phyloP scores from a whole-genome alignment of 1,140 invertebrate genomes.

The Nylanderia fulva region DNA sequence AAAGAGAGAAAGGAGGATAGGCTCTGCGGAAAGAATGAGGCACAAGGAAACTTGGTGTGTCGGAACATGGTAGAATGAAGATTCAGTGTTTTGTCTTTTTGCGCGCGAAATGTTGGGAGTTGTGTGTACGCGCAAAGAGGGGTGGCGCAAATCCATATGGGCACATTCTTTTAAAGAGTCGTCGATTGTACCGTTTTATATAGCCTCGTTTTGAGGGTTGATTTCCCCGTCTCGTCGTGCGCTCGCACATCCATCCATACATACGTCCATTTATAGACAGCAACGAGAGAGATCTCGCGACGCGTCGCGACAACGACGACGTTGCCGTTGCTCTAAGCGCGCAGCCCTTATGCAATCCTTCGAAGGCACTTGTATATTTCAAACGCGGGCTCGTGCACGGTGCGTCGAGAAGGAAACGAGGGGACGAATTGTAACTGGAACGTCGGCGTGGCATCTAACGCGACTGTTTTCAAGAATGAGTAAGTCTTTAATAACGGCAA shows the following conservation, averaged over 20 bases:
- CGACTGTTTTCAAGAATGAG: constrained; percentile 60
- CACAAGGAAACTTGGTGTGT: constrained; percentile 73
- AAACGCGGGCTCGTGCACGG: constrained; percentile 54
- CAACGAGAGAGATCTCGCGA: constrained; percentile 56
- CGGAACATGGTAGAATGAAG: constrained; percentile 83
- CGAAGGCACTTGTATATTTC: constrained; percentile 69
- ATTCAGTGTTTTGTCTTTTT: constrained; percentile 84
- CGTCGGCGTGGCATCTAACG: constrained; percentile 49
- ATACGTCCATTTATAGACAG: constrained; percentile 65
- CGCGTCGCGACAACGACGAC: constrained; percentile 69
- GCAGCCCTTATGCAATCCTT: not conserved
- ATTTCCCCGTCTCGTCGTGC: constrained; percentile 69
- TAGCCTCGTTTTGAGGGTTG: constrained; percentile 76
- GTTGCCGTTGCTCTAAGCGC: constrained; percentile 74
- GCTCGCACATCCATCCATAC: constrained; percentile 69
- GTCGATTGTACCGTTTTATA: constrained; percentile 84
- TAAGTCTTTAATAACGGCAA: constrained; percentile 56
- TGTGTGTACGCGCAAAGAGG: constrained; percentile 26
- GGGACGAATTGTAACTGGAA: constrained; percentile 65
- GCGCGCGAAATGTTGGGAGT: constrained; percentile 68
- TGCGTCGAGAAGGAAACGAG: constrained; percentile 69
- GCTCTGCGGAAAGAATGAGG: constrained; percentile 53
- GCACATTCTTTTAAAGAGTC: constrained; percentile 82
- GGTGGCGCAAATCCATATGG: constrained; percentile 79
- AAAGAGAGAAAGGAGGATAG: constrained; percentile 62